phyloP scores from a whole-genome alignment of 2,113 vertebrate genomes.

The Carollia perspicillata region DNA sequence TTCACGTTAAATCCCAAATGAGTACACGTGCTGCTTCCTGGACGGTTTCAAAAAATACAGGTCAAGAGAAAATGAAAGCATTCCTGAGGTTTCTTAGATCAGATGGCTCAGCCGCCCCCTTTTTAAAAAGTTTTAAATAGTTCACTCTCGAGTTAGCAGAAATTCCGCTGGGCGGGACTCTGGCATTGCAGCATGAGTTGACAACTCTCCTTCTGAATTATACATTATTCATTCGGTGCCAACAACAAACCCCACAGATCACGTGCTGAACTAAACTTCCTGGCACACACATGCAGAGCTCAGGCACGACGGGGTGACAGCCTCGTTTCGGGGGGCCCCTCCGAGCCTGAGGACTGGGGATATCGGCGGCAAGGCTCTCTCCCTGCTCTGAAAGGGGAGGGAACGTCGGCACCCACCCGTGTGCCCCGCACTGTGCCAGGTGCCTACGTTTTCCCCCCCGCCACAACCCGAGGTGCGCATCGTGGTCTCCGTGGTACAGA shows the following conservation, averaged over 20 bases:
- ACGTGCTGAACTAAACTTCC: not conserved
- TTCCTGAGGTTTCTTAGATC: conserved; percentile 54
- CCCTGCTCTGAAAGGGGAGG: not conserved
- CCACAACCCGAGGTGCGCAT: not conserved
- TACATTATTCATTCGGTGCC: conserved; percentile 46
- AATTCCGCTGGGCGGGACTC: conserved; percentile 37
- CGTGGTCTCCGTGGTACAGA: not conserved
- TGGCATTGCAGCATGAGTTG: not conserved
- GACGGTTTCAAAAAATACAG: conserved; percentile 26
- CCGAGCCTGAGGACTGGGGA: not conserved
- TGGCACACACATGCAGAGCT: not conserved
- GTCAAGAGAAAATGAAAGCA: conserved; percentile 38
- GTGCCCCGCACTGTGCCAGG: not conserved
- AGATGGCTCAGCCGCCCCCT: not conserved
- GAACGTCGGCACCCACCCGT: too few relatives aligned
- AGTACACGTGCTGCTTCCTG: not conserved
- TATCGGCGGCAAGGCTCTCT: not conserved
- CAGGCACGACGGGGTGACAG: not conserved
- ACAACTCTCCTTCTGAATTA: conserved; percentile 47
- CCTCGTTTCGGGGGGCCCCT: not conserved
- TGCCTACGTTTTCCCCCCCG: not conserved
- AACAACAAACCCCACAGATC: not conserved
- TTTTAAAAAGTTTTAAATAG: conserved; percentile 47
- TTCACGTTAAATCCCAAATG: conserved; percentile 50
- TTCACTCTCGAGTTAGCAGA: conserved; percentile 48